Conservation (phyloP, 30 jellyfish, hydroid and myxozoan genomes). For the Aurelia aurita complex sp. Pacific region DNA sequence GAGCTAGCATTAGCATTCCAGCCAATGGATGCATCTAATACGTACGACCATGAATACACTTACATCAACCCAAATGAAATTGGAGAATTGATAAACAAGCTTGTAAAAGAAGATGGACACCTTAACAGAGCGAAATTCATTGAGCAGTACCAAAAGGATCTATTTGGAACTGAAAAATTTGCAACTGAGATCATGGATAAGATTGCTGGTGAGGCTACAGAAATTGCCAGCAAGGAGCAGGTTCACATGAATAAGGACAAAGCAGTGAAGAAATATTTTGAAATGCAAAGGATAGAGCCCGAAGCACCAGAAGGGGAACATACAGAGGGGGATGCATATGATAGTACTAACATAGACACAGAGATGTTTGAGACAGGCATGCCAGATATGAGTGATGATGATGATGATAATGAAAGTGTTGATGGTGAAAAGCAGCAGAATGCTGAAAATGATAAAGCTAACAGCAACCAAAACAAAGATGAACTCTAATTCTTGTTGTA, state of each 20-base stretch:
- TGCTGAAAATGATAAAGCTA: background rate
- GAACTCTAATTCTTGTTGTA: too few species aligned
- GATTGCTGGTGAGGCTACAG: constrained; percentile 48
- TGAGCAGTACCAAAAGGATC: constrained; percentile 11
- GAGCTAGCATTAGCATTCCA: constrained; percentile 19
- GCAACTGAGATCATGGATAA: constrained; percentile 40
- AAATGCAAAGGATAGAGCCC: constrained; percentile 32
- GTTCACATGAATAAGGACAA: constrained; percentile 2
- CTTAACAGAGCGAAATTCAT: constrained; percentile 21
- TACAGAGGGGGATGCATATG: constrained; percentile 61
- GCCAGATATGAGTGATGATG: constrained; percentile 52
- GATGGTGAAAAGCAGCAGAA: background rate
- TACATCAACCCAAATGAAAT: constrained; percentile 43
- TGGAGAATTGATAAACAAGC: background rate
- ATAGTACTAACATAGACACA: constrained; percentile 27
- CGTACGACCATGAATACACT: constrained; percentile 70
- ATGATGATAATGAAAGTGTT: constrained; percentile 25
- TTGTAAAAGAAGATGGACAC: constrained; percentile 17
- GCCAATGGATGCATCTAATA: constrained; percentile 70
- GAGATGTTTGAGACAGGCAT: constrained; percentile 55
- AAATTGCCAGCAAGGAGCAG: constrained; percentile 11
- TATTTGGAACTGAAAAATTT: constrained; percentile 58
- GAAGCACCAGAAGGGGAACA: constrained; percentile 61
- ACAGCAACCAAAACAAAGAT: background rate
- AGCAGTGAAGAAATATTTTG: constrained; percentile 43